These are phyloP conservation scores for Smutsia temminckii DNA, from an alignment of 2,797 vertebrate species.

Conservation along the genomic window DNA sequence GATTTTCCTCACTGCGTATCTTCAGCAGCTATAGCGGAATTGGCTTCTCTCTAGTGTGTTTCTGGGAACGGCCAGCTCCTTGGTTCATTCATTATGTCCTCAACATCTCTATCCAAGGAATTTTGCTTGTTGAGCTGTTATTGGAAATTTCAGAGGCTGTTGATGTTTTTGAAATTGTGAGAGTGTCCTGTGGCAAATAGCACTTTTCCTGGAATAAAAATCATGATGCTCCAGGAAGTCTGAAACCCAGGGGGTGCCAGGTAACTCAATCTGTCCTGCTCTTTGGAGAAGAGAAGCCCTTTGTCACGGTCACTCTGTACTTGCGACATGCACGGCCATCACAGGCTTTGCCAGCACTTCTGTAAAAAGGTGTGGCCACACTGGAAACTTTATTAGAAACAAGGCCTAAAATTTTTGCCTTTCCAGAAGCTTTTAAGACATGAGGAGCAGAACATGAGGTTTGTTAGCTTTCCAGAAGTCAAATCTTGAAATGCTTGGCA, in stretches of 20 bases:
- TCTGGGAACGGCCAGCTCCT: neutral
- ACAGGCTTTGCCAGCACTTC: neutral
- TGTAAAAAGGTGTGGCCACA: neutral
- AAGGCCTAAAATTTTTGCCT: neutral
- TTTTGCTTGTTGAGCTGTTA: neutral
- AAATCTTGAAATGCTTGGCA: neutral
- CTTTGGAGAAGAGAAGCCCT: neutral
- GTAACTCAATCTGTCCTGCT: neutral
- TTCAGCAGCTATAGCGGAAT: neutral
- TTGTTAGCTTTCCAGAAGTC: neutral
- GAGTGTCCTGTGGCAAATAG: neutral
- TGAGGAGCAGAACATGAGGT: neutral
- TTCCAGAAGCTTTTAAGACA: neutral
- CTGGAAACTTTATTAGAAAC: neutral
- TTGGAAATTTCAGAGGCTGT: neutral
- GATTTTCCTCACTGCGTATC: neutral
- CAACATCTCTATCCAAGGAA: neutral
- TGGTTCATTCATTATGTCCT: neutral
- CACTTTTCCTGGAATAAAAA: neutral
- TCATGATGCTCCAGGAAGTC: neutral
- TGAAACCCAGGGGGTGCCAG: neutral
- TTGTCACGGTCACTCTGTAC: neutral
- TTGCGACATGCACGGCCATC: accelerated
- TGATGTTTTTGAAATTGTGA: neutral
- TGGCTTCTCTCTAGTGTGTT: neutral